Percentiles rank a stretch among this genome's conserved stretches.
phyloP scores from a whole-genome alignment of 2,888 invertebrate genomes.

The Nomada lathburiana region DNA sequence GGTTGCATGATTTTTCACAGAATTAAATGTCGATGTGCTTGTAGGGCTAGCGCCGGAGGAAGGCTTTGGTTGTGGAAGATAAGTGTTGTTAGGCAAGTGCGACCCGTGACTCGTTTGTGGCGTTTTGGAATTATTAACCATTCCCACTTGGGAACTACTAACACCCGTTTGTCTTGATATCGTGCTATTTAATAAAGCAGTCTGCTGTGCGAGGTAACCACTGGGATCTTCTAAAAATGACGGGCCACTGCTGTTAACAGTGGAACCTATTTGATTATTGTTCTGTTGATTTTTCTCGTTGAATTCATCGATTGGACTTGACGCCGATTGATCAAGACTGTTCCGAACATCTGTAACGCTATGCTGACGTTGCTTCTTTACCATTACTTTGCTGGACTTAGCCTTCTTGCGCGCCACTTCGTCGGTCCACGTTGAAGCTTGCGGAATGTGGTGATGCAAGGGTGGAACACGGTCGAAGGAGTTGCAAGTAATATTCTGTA shows the following conservation, averaged over 20 bases:
- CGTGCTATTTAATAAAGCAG: slow-evolving; percentile 93
- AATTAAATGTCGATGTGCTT: slow-evolving; percentile 74
- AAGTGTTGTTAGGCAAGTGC: slow-evolving; percentile 65
- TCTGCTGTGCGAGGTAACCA: slow-evolving; percentile 96
- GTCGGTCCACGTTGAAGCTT: slow-evolving; percentile 86
- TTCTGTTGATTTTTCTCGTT: slow-evolving; percentile 77
- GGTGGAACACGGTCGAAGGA: slow-evolving; percentile 90
- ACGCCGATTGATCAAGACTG: slow-evolving; percentile 73
- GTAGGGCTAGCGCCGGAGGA: slow-evolving; percentile 80
- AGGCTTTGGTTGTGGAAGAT: slow-evolving; percentile 82
- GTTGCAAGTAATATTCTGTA: slow-evolving; percentile 84
- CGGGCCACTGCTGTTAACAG: slow-evolving; percentile 85
- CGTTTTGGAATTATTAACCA: slow-evolving; percentile 72
- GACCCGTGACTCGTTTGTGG: slow-evolving; percentile 67
- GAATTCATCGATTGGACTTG: slow-evolving; percentile 78
- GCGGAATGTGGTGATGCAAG: slow-evolving; percentile 89
- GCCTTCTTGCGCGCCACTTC: slow-evolving; percentile 87
- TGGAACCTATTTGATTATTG: slow-evolving; percentile 71
- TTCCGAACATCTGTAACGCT: slow-evolving; percentile 66
- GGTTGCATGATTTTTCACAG: slow-evolving; percentile 80
- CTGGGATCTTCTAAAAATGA: slow-evolving; percentile 97
- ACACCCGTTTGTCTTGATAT: slow-evolving; percentile 89
- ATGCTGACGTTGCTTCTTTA: slow-evolving; percentile 80
- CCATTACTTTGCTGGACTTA: slow-evolving; percentile 85
- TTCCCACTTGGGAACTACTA: slow-evolving; percentile 81